Conservation (phyloP, 2,888 invertebrate species). For the Meiosimyza platycephala region DNA sequence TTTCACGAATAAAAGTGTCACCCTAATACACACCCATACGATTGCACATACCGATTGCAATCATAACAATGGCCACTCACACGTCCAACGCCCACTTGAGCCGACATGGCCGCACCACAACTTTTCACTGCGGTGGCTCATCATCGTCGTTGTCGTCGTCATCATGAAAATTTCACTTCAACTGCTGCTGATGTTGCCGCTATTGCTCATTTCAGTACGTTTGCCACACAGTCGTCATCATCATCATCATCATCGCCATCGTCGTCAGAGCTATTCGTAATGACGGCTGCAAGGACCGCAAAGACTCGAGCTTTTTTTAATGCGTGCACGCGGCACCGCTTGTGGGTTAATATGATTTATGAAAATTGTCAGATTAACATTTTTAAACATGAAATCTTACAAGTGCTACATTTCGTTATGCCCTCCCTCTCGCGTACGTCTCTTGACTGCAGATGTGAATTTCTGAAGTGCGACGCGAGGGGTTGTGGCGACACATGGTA, state of each 20-base stretch:
- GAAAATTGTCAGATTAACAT: conserved; percentile 50
- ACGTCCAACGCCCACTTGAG: neutral
- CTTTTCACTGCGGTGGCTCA: no score
- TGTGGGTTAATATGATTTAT: conserved; percentile 51
- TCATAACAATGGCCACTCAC: conserved; percentile 1
- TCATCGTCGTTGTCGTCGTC: no score
- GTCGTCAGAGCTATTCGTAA: neutral
- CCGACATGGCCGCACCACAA: no score
- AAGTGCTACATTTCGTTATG: neutral
- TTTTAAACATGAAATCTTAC: conserved; percentile 42
- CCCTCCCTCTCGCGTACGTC: neutral
- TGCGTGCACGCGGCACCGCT: conserved; percentile 23
- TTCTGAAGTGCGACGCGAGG: no score
- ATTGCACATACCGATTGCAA: neutral
- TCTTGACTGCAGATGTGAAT: neutral
- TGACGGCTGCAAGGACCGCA: neutral
- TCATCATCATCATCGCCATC: neutral
- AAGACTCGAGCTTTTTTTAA: conserved; percentile 5
- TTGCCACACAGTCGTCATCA: neutral
- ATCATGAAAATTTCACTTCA: no score
- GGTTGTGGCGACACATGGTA: no score
- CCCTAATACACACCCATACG: neutral
- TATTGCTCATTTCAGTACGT: neutral
- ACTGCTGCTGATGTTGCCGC: no score
- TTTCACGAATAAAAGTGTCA: no score